These are phyloP conservation scores for Eriocheir sinensis DNA, from an alignment of 1,140 invertebrate species.

Conservation along the genomic window DNA sequence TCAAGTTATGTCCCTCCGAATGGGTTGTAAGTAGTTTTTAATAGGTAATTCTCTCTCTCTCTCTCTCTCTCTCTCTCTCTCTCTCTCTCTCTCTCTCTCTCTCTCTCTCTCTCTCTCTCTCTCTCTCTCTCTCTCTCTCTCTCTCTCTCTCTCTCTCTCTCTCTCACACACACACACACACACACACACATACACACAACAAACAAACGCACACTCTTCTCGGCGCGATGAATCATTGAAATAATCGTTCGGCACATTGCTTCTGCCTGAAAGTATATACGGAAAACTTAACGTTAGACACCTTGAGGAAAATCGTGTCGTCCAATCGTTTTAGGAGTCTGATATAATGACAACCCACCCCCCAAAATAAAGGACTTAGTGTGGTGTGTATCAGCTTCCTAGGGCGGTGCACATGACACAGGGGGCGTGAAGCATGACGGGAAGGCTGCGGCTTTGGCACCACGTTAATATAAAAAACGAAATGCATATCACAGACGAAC, in stretches of 20 bases:
- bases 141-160: not conserved
- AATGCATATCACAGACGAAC: too few species aligned
- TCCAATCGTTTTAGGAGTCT: too few species aligned
- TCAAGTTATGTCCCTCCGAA: not conserved
- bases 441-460: too few species aligned
- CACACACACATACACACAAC: slow-evolving; percentile 23
- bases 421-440: too few species aligned
- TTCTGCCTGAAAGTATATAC: not conserved
- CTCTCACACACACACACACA: not conserved
- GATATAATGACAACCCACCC: too few species aligned
- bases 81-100: slow-evolving; percentile 20
- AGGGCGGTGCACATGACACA: too few species aligned
- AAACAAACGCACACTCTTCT: not conserved
- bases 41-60: not conserved
- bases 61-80: slow-evolving; percentile 13
- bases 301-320: too few species aligned
- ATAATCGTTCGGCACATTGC: not conserved
- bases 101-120: slow-evolving; percentile 3
- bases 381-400: too few species aligned
- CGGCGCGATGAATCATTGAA: not conserved
- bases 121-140: not conserved
- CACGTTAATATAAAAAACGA: too few species aligned
- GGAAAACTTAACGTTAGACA: too few species aligned
- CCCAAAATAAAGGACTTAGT: too few species aligned
- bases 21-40: not conserved